Evolutionary conservation across 2,113 vertebrate genomes (phyloP).

Genomic region (Oryzias melastigma): DNA sequence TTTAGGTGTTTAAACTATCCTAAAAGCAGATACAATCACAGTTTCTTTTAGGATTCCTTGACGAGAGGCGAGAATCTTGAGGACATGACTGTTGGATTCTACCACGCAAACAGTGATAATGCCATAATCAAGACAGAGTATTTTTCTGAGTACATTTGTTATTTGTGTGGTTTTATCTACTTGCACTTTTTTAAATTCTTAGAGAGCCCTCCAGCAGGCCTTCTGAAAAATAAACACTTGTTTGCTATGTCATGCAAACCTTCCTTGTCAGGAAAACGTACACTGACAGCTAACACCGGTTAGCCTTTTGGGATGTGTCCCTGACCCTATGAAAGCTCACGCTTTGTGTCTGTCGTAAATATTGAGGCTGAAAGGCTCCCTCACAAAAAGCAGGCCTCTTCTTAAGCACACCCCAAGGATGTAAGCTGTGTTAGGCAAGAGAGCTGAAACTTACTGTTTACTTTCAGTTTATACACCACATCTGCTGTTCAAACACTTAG

Average conservation of each 20-base stretch:
- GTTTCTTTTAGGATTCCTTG: constrained; percentile 2
- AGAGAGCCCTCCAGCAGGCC: too few species aligned
- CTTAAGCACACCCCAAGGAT: constrained; percentile 24
- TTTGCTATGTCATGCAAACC: constrained; percentile 9
- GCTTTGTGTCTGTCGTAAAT: constrained; percentile 22
- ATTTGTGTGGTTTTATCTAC: too few species aligned
- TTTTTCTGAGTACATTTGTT: too few species aligned
- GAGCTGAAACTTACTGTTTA: constrained; percentile 7
- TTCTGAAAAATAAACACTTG: neutral
- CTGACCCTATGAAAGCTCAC: constrained; percentile 35
- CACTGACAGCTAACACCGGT: constrained; percentile 14
- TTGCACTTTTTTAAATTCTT: too few species aligned
- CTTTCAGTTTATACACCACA: constrained; percentile 23
- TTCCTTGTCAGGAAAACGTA: constrained; percentile 11
- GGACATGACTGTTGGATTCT: neutral
- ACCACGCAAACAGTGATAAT: neutral
- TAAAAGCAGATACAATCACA: neutral
- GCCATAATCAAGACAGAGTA: too few species aligned
- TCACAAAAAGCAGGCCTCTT: constrained; percentile 26
- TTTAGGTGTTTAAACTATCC: neutral
- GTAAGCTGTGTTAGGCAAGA: constrained; percentile 29
- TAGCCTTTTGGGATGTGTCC: constrained; percentile 35
- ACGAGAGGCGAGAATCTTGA: constrained; percentile 2
- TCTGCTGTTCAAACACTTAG: constrained; percentile 16
- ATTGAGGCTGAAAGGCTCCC: constrained; percentile 25